These are phyloP conservation scores for Otus sunia DNA, from an alignment of 2,113 vertebrate genomes.

Conservation along the genomic window DNA sequence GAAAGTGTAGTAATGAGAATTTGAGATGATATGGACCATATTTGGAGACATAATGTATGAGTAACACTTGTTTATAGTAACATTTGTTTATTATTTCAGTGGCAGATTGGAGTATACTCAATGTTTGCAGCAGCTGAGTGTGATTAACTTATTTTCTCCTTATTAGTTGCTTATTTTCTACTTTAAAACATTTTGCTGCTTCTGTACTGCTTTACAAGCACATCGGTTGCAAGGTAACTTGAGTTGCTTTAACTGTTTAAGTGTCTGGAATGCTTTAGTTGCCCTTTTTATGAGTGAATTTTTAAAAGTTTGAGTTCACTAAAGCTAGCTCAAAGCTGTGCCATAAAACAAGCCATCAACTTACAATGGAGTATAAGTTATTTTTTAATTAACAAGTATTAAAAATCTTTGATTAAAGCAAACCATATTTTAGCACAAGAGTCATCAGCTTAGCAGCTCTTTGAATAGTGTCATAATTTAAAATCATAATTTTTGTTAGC, in stretches of 20 bases:
- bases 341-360: neutral
- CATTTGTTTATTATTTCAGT: neutral
- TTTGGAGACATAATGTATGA: neutral
- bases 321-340: neutral
- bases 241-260: neutral
- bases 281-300: neutral
- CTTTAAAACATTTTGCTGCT: neutral
- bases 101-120: neutral
- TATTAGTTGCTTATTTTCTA: neutral
- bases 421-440: slow-evolving; percentile 19
- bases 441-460: neutral
- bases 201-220: neutral
- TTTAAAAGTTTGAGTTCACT: neutral
- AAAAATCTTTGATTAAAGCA: slow-evolving; percentile 22
- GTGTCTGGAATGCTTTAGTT: neutral
- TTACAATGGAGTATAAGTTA: neutral
- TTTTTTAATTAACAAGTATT: slow-evolving; percentile 12
- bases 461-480: neutral
- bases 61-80: neutral
- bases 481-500: neutral
- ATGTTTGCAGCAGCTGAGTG: neutral
- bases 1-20: neutral
- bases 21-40: neutral
- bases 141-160: neutral
- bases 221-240: neutral